Conservation (phyloP, 2,888 invertebrate genomes). For the Selenia dentaria region DNA sequence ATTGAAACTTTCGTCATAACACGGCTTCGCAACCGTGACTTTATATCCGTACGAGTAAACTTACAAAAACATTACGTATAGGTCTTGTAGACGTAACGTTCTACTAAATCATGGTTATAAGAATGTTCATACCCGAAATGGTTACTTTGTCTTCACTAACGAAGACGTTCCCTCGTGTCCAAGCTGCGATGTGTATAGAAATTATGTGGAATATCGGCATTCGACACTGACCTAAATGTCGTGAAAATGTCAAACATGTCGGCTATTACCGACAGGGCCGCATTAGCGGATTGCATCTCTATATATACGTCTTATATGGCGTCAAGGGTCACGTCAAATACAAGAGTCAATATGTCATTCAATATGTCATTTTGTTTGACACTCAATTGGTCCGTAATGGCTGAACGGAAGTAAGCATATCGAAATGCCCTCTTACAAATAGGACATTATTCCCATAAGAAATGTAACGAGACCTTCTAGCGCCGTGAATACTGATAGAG, state of each 20-base stretch:
- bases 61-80: conserved; percentile 1
- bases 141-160: neutral
- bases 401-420: neutral
- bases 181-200: conserved; percentile 5
- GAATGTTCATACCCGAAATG: too few relatives aligned
- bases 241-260: conserved; percentile 24
- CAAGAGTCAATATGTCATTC: neutral
- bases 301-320: neutral
- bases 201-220: conserved; percentile 21
- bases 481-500: neutral
- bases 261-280: conserved; percentile 16
- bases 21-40: conserved; percentile 16
- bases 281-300: conserved; percentile 24
- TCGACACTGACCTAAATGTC: conserved; percentile 31
- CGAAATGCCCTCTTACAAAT: neutral
- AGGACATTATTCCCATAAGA: too few relatives aligned
- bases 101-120: too few relatives aligned
- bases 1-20: conserved; percentile 28
- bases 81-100: too few relatives aligned
- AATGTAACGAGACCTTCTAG: too few relatives aligned
- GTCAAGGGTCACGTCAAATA: neutral
- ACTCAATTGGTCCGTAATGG: neutral
- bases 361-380: neutral
- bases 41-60: conserved; percentile 13
- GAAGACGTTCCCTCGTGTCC: neutral